Percentiles rank a stretch among this genome's conserved stretches.
phyloP scores from a whole-genome alignment of 2,888 invertebrate genomes.

The Drosophila lacicola region DNA sequence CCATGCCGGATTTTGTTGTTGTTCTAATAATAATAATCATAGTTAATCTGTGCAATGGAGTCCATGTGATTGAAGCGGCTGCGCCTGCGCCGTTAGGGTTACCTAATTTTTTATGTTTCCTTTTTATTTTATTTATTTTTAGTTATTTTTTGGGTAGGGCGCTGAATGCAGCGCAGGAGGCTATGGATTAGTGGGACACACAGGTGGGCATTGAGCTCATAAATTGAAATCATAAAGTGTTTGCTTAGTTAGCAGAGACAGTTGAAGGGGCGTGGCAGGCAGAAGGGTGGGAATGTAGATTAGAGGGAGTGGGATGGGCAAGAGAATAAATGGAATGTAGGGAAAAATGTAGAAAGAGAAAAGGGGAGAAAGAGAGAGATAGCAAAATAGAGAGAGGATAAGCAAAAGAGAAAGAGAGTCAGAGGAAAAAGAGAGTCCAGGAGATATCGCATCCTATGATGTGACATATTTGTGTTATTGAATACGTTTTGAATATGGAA shows the following conservation, averaged over 20 bases:
- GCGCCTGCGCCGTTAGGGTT: conserved; percentile 62
- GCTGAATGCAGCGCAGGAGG: conserved; percentile 39
- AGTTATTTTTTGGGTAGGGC: conserved; percentile 63
- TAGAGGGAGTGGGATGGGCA: too few species aligned
- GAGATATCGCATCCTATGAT: too few species aligned
- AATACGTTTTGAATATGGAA: too few species aligned
- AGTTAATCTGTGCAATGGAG: conserved; percentile 50
- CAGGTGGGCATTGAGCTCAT: conserved; percentile 51
- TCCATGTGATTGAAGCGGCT: conserved; percentile 44
- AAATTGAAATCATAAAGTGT: conserved; percentile 51
- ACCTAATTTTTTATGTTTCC: conserved; percentile 33
- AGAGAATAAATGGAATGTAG: neutral
- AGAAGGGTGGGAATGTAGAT: conserved; percentile 8
- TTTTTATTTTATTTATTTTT: conserved; percentile 21
- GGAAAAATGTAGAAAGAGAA: neutral
- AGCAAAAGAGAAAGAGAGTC: neutral
- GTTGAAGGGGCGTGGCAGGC: conserved; percentile 2
- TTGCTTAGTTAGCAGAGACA: conserved; percentile 38
- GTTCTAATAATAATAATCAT: conserved; percentile 66
- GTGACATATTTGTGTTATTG: too few species aligned
- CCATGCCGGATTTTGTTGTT: conserved; percentile 16
- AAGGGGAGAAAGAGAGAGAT: neutral
- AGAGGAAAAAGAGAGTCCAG: neutral
- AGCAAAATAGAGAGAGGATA: neutral
- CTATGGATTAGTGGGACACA: conserved; percentile 52